phyloP scores from a whole-genome alignment of 2,888 invertebrate genomes.

The Chrysotoxum bicinctum region DNA sequence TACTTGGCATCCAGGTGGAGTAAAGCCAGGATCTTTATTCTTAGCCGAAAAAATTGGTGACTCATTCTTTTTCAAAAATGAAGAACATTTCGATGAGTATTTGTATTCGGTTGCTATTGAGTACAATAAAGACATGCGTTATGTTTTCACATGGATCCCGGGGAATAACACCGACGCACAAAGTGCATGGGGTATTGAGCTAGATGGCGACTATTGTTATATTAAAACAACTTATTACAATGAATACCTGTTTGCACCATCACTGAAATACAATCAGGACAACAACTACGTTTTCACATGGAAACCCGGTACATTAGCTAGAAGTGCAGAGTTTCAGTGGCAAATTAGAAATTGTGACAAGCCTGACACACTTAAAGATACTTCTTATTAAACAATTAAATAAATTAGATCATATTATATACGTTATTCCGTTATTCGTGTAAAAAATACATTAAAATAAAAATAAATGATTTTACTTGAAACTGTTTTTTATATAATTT shows the following conservation, averaged over 20 bases:
- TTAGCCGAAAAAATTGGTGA: neutral
- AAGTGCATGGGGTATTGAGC: conserved; percentile 43
- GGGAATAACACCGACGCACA: conserved; percentile 42
- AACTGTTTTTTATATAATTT: too few relatives aligned
- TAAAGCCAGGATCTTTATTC: neutral
- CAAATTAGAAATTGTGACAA: conserved; percentile 6
- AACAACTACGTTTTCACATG: conserved; percentile 33
- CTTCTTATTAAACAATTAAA: neutral
- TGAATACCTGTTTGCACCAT: conserved; percentile 31
- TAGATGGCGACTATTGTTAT: conserved; percentile 37
- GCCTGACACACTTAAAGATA: neutral
- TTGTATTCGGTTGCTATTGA: conserved; percentile 20
- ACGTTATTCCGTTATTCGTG: too few relatives aligned
- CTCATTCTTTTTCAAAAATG: conserved; percentile 20
- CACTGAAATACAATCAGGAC: conserved; percentile 4
- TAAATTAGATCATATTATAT: neutral
- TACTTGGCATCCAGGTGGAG: conserved; percentile 38
- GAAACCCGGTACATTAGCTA: conserved; percentile 3
- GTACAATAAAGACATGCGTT: conserved; percentile 33
- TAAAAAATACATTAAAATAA: too few relatives aligned
- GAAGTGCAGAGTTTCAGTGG: conserved; percentile 9
- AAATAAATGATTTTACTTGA: too few relatives aligned
- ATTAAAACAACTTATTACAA: conserved; percentile 13
- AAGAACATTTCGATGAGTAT: conserved; percentile 28
- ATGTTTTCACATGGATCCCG: conserved; percentile 40